Base-by-base conservation (phyloP, 1,140 invertebrate genomes). In the Eciton burchellii region DNA sequence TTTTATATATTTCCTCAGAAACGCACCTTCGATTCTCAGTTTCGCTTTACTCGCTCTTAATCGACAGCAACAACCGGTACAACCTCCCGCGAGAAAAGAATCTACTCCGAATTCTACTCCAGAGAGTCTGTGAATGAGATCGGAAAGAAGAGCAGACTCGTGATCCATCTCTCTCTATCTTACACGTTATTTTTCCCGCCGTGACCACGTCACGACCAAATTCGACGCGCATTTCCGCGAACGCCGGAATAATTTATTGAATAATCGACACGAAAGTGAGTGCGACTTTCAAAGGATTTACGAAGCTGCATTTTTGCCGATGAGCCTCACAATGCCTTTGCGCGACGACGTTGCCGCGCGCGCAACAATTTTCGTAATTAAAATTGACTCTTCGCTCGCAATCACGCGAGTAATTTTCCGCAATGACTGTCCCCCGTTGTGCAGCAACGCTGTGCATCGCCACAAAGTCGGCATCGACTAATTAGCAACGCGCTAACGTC, bases 391-490 rank as follows among this genome's bases (percentile, higher is more conserved):
- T 71, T 52, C 63, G 52, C 65, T 56, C 45, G 52, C 68, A 63
- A 63, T 72, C 54, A 54, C 24, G 43, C 52, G n/a, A 49, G 35
- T 21, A 83, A 76, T 86, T 86, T 86, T 77, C 45, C 79, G 57
- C 52, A 66, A 83, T 60, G 49, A 16, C 45, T 68, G 45, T 66
- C 12, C 60, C 35, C 29, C 45, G 60, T 70, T 68, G 62, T 12
- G 76, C 6, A 19, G 52, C 59, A 26, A 12, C 14, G 52, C 12
- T 19, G 26, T 21, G 57, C 19, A 65, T 63, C 29, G 60, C 57
- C 63, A 85, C 87, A 87, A 88, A 88, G 83, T 87, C 73, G 65
- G 56, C 81, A 85, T 81, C 86, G 65, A 85, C 86, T 88, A 88
- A 88, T 88, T 88, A 88, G 73, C 84, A 66, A 71, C 60, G 65